Percentiles rank a stretch among this genome's conserved stretches.
These are phyloP conservation scores for Egretta garzetta DNA, from an alignment of 2,113 vertebrate species.

Conservation along the genomic window DNA sequence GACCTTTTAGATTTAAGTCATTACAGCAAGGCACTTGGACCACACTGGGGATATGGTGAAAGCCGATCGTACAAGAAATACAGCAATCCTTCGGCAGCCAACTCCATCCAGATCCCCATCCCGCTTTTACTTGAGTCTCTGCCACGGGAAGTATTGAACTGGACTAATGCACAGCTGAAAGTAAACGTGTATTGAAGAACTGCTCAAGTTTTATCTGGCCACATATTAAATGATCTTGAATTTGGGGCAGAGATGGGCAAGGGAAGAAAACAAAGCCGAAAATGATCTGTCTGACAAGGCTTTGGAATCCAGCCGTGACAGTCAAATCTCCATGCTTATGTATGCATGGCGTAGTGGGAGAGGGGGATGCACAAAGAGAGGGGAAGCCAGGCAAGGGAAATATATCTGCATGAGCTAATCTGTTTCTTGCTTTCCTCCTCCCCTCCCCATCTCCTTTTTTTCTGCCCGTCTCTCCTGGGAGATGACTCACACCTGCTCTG, in stretches of 20 bases:
- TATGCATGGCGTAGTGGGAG: not conserved
- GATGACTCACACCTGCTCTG: conserved; percentile 79
- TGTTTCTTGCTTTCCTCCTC: conserved; percentile 52
- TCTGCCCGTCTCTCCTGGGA: conserved; percentile 66
- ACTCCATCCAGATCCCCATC: not conserved
- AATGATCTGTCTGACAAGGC: not conserved
- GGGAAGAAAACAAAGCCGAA: conserved; percentile 32
- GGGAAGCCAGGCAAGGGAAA: not conserved
- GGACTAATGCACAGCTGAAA: conserved; percentile 47
- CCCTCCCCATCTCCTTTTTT: conserved; percentile 23
- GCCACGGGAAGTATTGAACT: not conserved
- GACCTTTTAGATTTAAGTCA: conserved; percentile 50
- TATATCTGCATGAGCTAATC: conserved; percentile 67
- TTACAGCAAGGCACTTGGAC: not conserved
- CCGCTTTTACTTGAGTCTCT: not conserved
- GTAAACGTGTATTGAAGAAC: conserved; percentile 38
- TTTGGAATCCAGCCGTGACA: not conserved
- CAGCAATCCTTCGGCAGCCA: not conserved
- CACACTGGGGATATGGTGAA: conserved; percentile 22
- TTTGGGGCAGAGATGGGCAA: conserved; percentile 36
- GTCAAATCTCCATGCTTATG: not conserved
- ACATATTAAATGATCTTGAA: conserved; percentile 55
- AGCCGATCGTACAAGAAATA: conserved; percentile 11
- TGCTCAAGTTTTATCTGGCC: conserved; percentile 29
- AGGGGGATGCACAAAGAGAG: not conserved